Percentiles rank a stretch among this genome's conserved stretches.
Evolutionary conservation across 2,113 vertebrate genomes (phyloP).

Genomic region (Poeciliopsis turrubarensis): DNA sequence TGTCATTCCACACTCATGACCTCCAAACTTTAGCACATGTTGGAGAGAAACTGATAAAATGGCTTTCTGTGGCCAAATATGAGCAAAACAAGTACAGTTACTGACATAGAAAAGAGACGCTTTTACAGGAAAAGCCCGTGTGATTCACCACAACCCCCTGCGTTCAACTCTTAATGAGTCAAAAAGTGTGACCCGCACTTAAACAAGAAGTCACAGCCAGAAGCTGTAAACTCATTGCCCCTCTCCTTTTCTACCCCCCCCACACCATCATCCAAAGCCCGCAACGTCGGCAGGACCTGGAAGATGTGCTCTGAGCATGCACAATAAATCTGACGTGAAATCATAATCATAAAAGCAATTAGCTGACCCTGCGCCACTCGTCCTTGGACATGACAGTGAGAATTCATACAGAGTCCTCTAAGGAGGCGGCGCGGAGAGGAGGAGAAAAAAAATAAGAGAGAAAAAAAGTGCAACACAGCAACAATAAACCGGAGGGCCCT

Average conservation of each 20-base stretch:
- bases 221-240: conserved; percentile 81
- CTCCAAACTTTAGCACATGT: conserved; percentile 66
- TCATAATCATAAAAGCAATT: conserved; percentile 89
- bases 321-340: conserved; percentile 86
- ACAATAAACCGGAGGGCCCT: conserved; percentile 81
- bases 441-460: conserved; percentile 42
- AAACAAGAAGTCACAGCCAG: conserved; percentile 78
- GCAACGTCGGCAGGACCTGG: conserved; percentile 77
- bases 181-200: conserved; percentile 80
- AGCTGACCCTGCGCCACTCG: conserved; percentile 84
- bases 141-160: conserved; percentile 68
- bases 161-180: conserved; percentile 77
- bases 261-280: conserved; percentile 45
- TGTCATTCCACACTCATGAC: conserved; percentile 66
- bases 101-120: conserved; percentile 54
- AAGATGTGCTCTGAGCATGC: conserved; percentile 80
- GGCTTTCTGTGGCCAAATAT: conserved; percentile 51
- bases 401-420: conserved; percentile 83
- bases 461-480: conserved; percentile 81
- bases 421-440: conserved; percentile 61
- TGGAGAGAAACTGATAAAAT: conserved; percentile 51
- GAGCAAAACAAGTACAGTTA: conserved; percentile 52
- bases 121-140: conserved; percentile 72
- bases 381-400: conserved; percentile 86
- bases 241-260: conserved; percentile 10